Base-by-base conservation (phyloP, 1,140 invertebrate genomes). In the Colletes latitarsis region DNA sequence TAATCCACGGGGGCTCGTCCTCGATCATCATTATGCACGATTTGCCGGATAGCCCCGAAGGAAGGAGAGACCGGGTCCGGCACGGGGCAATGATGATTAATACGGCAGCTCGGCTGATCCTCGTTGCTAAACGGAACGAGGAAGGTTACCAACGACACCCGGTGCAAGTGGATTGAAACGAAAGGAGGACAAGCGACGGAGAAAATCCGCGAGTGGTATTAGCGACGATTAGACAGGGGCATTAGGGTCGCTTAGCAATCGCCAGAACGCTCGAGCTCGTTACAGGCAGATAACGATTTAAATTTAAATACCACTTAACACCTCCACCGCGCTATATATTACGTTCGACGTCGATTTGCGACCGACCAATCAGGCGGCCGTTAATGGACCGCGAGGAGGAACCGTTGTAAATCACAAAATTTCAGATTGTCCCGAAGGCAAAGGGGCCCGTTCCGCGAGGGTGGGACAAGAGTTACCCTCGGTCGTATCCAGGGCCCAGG, bases 271-370 rank as follows among this genome's bases (percentile, higher is more conserved):
- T 55, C 75, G 46, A 57, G 60, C 58, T 78, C 71, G 70, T 72
- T 84, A 68, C 49, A 55, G 71, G 66, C 6, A 30, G 66, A 70
- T 72, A 78, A 62, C 72, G 69, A 83, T 82, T 68, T 77, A 68
- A 84, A 87, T 84, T 87, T 84, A 86, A 86, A 87, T 86, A 79
- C 57, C 43, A 66, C 79, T 86, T 75, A 77, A 82, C 86, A 82
- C 82, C 70, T 84, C 67, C 41, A 15, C n/a, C 15, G 14, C 19
- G 76, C 64, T 82, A 80, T 74, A 84, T 86, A 83, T 77, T 78
- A 72, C 73, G 62, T 66, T 80, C 69, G 64, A 39, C 6, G 71
- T 76, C 67, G 69, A 66, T 58, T 55, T 39, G 30, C 55, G 30
- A 58, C 55, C 66, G 58, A 8, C 70, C 83, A 78, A 86, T 86